Base-by-base conservation (phyloP, 2,888 invertebrate genomes). In the Bembecia ichneumoniformis region DNA sequence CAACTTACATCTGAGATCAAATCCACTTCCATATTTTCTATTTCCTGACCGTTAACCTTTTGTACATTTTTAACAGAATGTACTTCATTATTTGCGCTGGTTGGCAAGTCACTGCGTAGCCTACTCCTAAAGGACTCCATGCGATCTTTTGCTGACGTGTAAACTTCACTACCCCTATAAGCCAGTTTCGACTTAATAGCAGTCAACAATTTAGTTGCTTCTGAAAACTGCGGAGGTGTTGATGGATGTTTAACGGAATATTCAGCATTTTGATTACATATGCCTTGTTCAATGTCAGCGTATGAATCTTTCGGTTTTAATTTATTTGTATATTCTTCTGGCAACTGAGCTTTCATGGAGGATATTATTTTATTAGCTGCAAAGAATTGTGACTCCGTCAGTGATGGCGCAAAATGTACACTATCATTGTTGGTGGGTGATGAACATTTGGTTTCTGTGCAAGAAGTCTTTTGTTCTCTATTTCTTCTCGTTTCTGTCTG, bases 331-430 rank as follows among this genome's bases (percentile, higher is more conserved):
- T 73, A 82, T 51, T 83, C 69, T 53, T 86, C 84, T 3, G 82
- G 80, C 47, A 87, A 57, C 50, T 86, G 87, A 5, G 87, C 83
- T 64, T 83, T 86, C 82, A 87, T 86, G 1, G 87, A 77, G 3
- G 73, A 81, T 55, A 87, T 76, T 36, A 86, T 84, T 68, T 84
- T 87, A 51, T 82, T 87, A 1, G 84, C 87, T 0, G 84, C 75
- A 51, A 84, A 74, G 57, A 87, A 87, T 51, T 86, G 87, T 35
- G 87, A 84, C 52, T 86, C 86, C 36, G 87, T 84, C 0, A 84
- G 82, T 3, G 83, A 82, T 15, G 79, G 73, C 3, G 68, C 68
- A 0, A 82, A 78, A 16, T 79, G 78, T 9, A 76, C 54, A 20
- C 73, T 82, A 17, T 83, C 86, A 53, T 68, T 78, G 53, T 68